Percentiles rank a stretch among this genome's conserved stretches.
Evolutionary conservation across 1,140 invertebrate genomes (phyloP).

Genomic region (Octopus sinensis): DNA sequence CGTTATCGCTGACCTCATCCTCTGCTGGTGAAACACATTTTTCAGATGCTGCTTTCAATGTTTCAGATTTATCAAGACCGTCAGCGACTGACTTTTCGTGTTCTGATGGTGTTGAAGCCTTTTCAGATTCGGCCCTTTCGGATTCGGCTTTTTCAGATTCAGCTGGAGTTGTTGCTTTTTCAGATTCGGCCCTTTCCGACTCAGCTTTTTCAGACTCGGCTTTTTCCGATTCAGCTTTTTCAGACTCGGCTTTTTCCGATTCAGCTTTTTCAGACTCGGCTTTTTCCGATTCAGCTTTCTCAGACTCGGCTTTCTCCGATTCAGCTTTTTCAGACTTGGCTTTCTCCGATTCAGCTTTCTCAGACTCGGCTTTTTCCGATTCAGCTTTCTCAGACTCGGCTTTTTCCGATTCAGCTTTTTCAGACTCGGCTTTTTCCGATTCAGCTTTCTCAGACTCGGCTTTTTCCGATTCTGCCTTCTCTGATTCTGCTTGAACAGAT

Average conservation of each 20-base stretch:
- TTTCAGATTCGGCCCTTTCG: neutral
- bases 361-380: neutral
- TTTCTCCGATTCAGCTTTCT: neutral
- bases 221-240: slow-evolving; percentile 14
- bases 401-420: slow-evolving; percentile 13
- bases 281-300: neutral
- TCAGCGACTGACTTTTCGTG: neutral
- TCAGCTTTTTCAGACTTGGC: neutral
- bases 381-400: neutral
- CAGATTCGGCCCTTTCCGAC: neutral
- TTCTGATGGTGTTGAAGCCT: slow-evolving; percentile 7
- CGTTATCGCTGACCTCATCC: no score
- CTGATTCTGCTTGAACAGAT: neutral
- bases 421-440: slow-evolving; percentile 2
- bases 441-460: slow-evolving; percentile 16
- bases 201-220: neutral
- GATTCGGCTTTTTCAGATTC: neutral
- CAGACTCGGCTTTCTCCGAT: neutral
- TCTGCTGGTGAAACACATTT: no score
- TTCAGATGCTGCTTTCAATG: neutral
- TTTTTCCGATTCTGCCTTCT: neutral
- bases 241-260: neutral
- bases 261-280: neutral
- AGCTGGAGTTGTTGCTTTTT: neutral
- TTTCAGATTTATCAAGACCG: neutral